Base-by-base conservation (phyloP, 2,888 invertebrate species). In the Brachypterus glaber region DNA sequence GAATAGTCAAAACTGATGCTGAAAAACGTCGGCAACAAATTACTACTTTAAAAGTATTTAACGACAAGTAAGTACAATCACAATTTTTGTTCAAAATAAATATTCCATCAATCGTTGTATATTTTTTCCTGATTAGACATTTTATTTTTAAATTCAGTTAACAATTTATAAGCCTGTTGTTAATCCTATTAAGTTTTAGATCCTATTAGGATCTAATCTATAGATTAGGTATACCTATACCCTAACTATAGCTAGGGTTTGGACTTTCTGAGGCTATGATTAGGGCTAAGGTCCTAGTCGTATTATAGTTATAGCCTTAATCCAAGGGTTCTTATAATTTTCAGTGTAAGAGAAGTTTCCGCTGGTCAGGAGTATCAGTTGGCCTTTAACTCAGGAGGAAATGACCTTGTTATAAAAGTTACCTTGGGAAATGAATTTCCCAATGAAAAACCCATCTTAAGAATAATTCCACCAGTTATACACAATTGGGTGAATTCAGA, bases 1-100 rank as follows among this genome's bases (percentile, higher is more conserved):
- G 73, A 50, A 61, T 67, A 17, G 76, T 72, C 54, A 70, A 71
- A 56, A 66, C 64, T 9, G 75, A 76, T 41, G 67, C 69, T 36
- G 74, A 76, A 48, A 57, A 70, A 41, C 66, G 81, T 57, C 79
- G 77, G 64, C 74, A 79, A 17, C 86, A 87, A 69, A 85, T 86
- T 48, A 82, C 84, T 58, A 86, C 86, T 3, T 62, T 87, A 47
- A 85, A 85, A 68, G 74, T 86, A 51, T 87, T 86, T 58, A 87
- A 87, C 60, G 85, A 82, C 51, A 78, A 85, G 79, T 79, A 67
- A 71, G 72, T 58, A 30, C n/a, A 30, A 38, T 11, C n/a, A 16
- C 13, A 36, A 27, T 14, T 24, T 33, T 17, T n/a, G n/a, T n/a
- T n/a, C n/a, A n/a, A n/a, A n/a, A n/a, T n/a, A n/a, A n/a, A n/a